Evolutionary conservation across 1,140 invertebrate species (phyloP).

Genomic region (Drosophila carrolli): DNA sequence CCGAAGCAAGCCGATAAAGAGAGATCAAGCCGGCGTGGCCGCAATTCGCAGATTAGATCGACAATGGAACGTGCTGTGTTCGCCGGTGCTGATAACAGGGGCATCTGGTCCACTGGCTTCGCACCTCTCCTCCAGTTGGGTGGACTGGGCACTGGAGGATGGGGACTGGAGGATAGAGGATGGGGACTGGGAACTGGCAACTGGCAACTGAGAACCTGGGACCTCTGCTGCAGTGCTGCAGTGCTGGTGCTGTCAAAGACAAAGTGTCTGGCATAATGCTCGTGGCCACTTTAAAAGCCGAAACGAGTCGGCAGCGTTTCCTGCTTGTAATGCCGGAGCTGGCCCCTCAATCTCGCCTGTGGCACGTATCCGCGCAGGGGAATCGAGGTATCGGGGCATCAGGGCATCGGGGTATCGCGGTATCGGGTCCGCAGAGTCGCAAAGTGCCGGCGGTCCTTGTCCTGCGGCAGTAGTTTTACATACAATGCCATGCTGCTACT

Average conservation of each 20-base stretch:
- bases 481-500: slow-evolving; percentile 60
- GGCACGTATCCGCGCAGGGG: slow-evolving; percentile 52
- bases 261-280: slow-evolving; percentile 81
- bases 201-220: slow-evolving; percentile 1
- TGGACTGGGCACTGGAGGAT: background rate
- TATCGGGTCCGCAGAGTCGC: slow-evolving; percentile 9
- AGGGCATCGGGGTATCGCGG: too few species aligned
- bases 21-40: slow-evolving; percentile 34
- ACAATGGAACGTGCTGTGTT: slow-evolving; percentile 80
- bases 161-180: background rate
- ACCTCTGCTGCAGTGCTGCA: slow-evolving; percentile 5
- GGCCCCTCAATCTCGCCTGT: slow-evolving; percentile 68
- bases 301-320: slow-evolving; percentile 71
- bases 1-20: slow-evolving; percentile 5
- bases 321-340: slow-evolving; percentile 67
- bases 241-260: slow-evolving; percentile 69
- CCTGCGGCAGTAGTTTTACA: slow-evolving; percentile 75
- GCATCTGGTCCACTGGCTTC: slow-evolving; percentile 6
- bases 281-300: slow-evolving; percentile 73
- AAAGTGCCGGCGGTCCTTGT: slow-evolving; percentile 64
- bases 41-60: slow-evolving; percentile 68
- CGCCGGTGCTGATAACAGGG: slow-evolving; percentile 63
- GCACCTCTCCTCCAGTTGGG: slow-evolving; percentile 9
- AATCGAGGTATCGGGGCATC: too few species aligned
- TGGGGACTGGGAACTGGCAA: background rate